Conservation (phyloP, 2,113 vertebrate species). For the Talpa occidentalis region DNA sequence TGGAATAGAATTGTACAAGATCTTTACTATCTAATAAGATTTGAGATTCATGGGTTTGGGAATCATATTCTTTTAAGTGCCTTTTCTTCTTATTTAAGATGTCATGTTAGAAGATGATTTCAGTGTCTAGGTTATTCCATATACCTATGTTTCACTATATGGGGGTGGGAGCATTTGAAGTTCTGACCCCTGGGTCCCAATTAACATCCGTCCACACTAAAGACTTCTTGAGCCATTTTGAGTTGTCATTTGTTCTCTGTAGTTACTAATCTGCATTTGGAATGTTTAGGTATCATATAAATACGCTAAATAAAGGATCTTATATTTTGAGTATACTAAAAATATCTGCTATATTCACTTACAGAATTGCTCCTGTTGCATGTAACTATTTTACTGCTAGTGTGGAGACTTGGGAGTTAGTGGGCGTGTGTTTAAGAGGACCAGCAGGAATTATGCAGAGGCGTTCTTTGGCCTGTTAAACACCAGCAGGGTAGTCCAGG, state of each 20-base stretch:
- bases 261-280: conserved; percentile 72
- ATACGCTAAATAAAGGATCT: conserved; percentile 35
- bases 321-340: conserved; percentile 43
- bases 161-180: conserved; percentile 11
- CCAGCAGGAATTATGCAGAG: conserved; percentile 12
- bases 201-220: conserved; percentile 55
- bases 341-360: conserved; percentile 7
- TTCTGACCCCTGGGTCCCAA: conserved; percentile 52
- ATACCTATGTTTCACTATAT: neutral
- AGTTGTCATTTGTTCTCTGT: conserved; percentile 76
- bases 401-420: neutral
- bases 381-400: conserved; percentile 42
- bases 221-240: conserved; percentile 74
- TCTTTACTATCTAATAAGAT: conserved; percentile 39
- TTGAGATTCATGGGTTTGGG: neutral
- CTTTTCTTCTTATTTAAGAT: conserved; percentile 46
- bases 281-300: conserved; percentile 12
- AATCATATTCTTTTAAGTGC: conserved; percentile 45
- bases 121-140: conserved; percentile 45
- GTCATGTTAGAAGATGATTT: conserved; percentile 55
- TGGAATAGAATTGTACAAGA: neutral
- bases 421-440: conserved; percentile 6
- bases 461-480: neutral
- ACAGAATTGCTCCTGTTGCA: conserved; percentile 18
- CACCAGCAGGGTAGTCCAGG: neutral